Evolutionary conservation across 2,888 invertebrate species (phyloP).

Genomic region (Baronia brevicornis): DNA sequence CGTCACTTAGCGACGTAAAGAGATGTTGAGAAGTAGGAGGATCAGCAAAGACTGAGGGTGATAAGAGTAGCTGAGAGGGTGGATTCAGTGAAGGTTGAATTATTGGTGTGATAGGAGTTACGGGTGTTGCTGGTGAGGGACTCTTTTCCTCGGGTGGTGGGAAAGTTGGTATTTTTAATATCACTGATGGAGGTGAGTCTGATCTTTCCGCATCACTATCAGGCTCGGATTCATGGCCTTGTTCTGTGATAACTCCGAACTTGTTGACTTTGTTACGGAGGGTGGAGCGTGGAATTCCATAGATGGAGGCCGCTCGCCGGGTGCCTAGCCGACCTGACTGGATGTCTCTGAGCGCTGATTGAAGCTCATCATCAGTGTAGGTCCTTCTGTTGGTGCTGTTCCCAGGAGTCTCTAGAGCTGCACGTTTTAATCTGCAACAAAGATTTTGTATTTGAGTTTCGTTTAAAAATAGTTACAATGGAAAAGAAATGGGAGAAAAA

Average conservation of each 20-base stretch:
- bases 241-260: conserved; percentile 79
- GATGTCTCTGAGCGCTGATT: conserved; percentile 95
- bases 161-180: conserved; percentile 95
- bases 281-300: conserved; percentile 97
- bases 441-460: no score
- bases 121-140: conserved; percentile 59
- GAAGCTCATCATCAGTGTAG: conserved; percentile 97
- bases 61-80: conserved; percentile 65
- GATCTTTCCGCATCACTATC: conserved; percentile 58
- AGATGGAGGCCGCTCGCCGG: conserved; percentile 93
- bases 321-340: conserved; percentile 95
- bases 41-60: conserved; percentile 63
- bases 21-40: conserved; percentile 76
- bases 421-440: conserved; percentile 66
- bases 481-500: neutral
- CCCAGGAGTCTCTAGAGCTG: conserved; percentile 37
- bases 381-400: conserved; percentile 82
- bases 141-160: conserved; percentile 76
- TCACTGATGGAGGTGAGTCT: conserved; percentile 81
- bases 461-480: no score
- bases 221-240: conserved; percentile 76
- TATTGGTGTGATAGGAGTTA: conserved; percentile 67
- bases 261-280: conserved; percentile 96
- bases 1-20: conserved; percentile 85
- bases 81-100: conserved; percentile 52